Conservation (phyloP, 2,888 invertebrate genomes). For the Cylindroiulus punctatus region DNA sequence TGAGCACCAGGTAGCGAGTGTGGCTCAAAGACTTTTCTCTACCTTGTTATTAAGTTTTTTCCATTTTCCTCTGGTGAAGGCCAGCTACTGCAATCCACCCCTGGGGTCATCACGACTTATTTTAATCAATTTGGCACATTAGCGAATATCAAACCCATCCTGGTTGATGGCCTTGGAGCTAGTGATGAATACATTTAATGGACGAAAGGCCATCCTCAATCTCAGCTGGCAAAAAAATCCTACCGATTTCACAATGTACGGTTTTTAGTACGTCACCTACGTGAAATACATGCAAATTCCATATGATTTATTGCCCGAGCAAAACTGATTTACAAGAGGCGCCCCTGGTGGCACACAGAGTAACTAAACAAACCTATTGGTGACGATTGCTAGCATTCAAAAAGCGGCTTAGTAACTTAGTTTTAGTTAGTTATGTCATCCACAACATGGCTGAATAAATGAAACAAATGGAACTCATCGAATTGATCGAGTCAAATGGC, state of each 20-base stretch:
- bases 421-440: too few species aligned
- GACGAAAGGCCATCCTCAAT: neutral
- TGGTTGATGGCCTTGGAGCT: slow-evolving; percentile 30
- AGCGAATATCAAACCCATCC: slow-evolving; percentile 31
- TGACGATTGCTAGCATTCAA: too few species aligned
- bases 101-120: slow-evolving; percentile 39
- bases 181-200: neutral
- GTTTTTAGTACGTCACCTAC: neutral
- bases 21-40: neutral
- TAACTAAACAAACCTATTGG: too few species aligned
- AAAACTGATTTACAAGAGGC: too few species aligned
- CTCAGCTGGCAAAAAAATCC: neutral
- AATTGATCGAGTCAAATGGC: too few species aligned
- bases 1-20: slow-evolving; percentile 12
- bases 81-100: slow-evolving; percentile 34
- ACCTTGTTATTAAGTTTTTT: slow-evolving; percentile 22
- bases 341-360: too few species aligned
- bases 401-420: too few species aligned
- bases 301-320: neutral
- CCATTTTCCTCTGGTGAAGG: neutral
- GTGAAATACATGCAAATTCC: slow-evolving; percentile 6
- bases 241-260: neutral
- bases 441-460: too few species aligned
- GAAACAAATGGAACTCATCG: too few species aligned
- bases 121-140: slow-evolving; percentile 43